Conservation (phyloP, 2,888 invertebrate genomes). For the Calameuta filiformis region DNA sequence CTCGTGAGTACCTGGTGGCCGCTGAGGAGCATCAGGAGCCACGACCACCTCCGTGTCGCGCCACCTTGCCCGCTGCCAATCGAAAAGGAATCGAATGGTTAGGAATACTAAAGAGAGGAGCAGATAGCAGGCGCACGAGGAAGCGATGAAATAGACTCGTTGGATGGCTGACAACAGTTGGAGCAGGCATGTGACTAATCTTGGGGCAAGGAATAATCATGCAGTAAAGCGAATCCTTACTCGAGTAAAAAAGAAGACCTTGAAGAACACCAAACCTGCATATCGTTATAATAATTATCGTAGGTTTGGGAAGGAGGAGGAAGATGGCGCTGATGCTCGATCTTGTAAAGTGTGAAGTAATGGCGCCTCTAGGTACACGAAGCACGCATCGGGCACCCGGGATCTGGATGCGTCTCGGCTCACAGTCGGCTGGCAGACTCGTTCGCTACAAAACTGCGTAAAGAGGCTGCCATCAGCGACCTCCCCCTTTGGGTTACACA, state of each 20-base stretch:
- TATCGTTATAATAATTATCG: not conserved
- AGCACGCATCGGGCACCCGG: constrained; percentile 40
- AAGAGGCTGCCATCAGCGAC: constrained; percentile 36
- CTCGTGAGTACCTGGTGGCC: not conserved
- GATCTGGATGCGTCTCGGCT: constrained; percentile 56
- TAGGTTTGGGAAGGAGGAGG: not conserved
- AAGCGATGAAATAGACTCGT: not conserved
- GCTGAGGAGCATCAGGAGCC: not conserved
- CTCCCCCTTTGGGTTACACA: constrained; percentile 32
- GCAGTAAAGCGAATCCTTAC: not conserved
- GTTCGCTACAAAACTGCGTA: constrained; percentile 54
- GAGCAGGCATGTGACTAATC: not conserved
- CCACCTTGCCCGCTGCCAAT: not conserved
- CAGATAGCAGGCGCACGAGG: not conserved
- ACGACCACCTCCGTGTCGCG: not conserved
- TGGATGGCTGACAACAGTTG: not conserved
- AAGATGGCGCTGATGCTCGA: not conserved
- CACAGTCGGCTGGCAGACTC: constrained; percentile 39
- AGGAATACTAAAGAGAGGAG: not conserved
- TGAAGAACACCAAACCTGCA: not conserved
- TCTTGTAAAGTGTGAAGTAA: not conserved
- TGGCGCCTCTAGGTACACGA: constrained; percentile 18
- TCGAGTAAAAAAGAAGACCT: not conserved
- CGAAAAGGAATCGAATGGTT: not conserved
- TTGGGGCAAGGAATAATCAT: not conserved